phyloP scores from a whole-genome alignment of 2,797 vertebrate species.

The Pempheris klunzingeri region DNA sequence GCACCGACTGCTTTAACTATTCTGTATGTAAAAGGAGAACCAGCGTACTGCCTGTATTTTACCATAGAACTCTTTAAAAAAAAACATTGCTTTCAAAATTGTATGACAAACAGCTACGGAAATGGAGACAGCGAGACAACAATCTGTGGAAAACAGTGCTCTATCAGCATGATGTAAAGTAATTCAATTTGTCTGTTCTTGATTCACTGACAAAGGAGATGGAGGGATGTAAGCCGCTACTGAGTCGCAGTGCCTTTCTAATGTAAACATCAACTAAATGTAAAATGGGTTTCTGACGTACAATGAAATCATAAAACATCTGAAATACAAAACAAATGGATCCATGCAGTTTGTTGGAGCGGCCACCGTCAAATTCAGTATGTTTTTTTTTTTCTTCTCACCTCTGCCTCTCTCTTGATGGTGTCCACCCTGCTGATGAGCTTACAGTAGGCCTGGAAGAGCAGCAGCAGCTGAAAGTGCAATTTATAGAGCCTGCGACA shows the following conservation, averaged over 20 bases:
- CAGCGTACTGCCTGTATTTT: not conserved
- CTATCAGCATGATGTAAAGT: not conserved
- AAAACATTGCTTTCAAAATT: too few species aligned
- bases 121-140: constrained; percentile 8
- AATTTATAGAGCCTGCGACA: constrained; percentile 97
- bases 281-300: not conserved
- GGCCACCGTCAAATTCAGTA: not conserved
- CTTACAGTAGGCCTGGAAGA: constrained; percentile 99
- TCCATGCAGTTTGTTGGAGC: not conserved
- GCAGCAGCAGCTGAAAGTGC: constrained; percentile 97
- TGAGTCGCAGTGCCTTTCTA: not conserved
- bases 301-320: too few species aligned
- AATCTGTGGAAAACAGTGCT: constrained; percentile 1
- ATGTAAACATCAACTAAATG: constrained; percentile 16
- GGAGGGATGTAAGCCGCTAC: not conserved
- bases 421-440: constrained; percentile 95
- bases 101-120: not conserved
- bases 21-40: constrained; percentile 11
- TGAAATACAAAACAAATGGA: not conserved
- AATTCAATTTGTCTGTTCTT: constrained; percentile 41
- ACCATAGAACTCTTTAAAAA: not conserved
- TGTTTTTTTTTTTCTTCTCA: constrained; percentile 68
- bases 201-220: constrained; percentile 28
- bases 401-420: constrained; percentile 96
- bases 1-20: not conserved